Evolutionary conservation across 2,888 invertebrate genomes (phyloP), one percentile per base, ranked within the genome.

Genomic region (Drosophila cracens): DNA sequence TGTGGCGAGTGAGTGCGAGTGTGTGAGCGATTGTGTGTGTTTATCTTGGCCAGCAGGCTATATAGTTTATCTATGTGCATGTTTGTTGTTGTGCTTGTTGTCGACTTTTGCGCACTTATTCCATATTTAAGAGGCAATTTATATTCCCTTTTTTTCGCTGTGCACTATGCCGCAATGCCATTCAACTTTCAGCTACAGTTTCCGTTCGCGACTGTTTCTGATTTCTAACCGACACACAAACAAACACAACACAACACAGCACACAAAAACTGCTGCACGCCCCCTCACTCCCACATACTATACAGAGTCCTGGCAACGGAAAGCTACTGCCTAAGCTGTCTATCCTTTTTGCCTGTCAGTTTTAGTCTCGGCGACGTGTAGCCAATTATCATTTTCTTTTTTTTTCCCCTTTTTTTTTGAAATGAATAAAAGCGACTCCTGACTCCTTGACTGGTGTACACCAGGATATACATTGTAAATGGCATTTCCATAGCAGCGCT

Each of bases 61-160:
- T 76, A 86, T 83, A 90, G 86, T 90, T 90, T 90, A 90, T 86
- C 90, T 86, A 86, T 89, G 88, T 89, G 85, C 86, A 87, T 88
- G 88, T 87, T 89, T 87, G 78, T 64, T 69, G 75, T 57, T 51
- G n/a, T 51, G 77, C 68, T 58, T 79, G 77, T 75, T 75, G 81
- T 83, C 78, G 82, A 82, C 79, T 87, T 87, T 91, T 83, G 84
- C 84, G 83, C 90, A 89, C 91, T 91, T 89, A 89, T 91, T 91
- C 84, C 90, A 87, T 89, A 91, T 90, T 92, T 92, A 92, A 92
- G 89, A 91, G 91, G 90, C 92, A 92, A 92, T 92, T 92, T 92
- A 92, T 92, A 92, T 92, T 92, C 92, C 89, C 89, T 92, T 92
- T 85, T 81, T 62, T 57, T 40, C 16, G 38, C 67, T 65, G 57